Evolutionary conservation across 1,140 invertebrate genomes (phyloP).

Genomic region (Cydia amplana): DNA sequence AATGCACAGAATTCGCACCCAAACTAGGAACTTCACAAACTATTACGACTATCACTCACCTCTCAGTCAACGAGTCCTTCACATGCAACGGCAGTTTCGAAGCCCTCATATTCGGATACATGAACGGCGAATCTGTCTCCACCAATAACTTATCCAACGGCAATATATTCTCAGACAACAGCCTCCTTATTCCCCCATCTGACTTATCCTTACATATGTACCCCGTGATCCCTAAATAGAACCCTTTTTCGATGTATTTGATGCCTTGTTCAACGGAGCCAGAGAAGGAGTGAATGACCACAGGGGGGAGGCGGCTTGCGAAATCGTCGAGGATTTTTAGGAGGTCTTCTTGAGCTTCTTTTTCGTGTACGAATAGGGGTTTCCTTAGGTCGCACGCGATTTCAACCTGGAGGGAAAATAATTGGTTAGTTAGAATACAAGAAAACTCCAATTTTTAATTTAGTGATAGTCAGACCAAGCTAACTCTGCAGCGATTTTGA

Average conservation of each 20-base stretch:
- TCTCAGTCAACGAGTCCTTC: conserved; percentile 92
- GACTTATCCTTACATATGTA: conserved; percentile 97
- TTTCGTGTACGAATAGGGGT: conserved; percentile 94
- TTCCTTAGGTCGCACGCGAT: conserved; percentile 92
- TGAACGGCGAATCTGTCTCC: conserved; percentile 96
- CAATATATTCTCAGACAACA: conserved; percentile 89
- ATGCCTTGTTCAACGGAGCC: conserved; percentile 92
- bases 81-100: conserved; percentile 93
- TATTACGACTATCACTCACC: conserved; percentile 74
- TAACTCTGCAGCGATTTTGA: too few relatives aligned
- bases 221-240: conserved; percentile 85
- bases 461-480: too few relatives aligned
- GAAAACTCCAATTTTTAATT: too few relatives aligned
- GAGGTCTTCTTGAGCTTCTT: conserved; percentile 93
- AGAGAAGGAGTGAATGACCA: conserved; percentile 96
- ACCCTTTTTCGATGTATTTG: conserved; percentile 92
- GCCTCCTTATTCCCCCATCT: conserved; percentile 91
- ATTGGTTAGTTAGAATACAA: neutral
- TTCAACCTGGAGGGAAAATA: conserved; percentile 81
- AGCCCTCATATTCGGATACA: conserved; percentile 97
- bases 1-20: too few relatives aligned
- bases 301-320: conserved; percentile 85
- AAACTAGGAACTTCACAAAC: neutral
- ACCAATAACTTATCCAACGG: conserved; percentile 92
- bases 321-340: conserved; percentile 74